phyloP scores from a whole-genome alignment of 2,113 vertebrate genomes.

The Arothron firmamentum region DNA sequence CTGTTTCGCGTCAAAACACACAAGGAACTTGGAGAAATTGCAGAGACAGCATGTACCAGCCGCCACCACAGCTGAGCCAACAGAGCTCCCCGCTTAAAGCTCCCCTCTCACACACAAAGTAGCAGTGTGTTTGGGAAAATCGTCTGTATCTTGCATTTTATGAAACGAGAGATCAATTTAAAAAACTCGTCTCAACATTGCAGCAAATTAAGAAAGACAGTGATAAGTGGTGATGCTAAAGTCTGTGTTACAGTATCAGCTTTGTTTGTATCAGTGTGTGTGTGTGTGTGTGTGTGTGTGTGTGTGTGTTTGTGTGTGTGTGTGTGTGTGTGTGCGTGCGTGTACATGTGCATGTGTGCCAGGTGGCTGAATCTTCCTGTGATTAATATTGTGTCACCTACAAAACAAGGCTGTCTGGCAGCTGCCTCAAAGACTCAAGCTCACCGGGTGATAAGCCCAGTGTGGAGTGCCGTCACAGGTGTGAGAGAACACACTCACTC shows the following conservation, averaged over 20 bases:
- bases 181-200: neutral
- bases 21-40: slow-evolving; percentile 45
- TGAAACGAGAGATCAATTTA: neutral
- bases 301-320: neutral
- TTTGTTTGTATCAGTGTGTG: neutral
- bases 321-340: neutral
- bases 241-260: neutral
- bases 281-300: slow-evolving; percentile 6
- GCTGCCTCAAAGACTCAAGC: slow-evolving; percentile 44
- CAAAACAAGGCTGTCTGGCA: slow-evolving; percentile 56
- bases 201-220: slow-evolving; percentile 24
- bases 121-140: slow-evolving; percentile 13
- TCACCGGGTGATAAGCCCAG: slow-evolving; percentile 20
- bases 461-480: slow-evolving; percentile 25
- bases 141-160: slow-evolving; percentile 31
- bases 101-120: neutral
- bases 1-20: slow-evolving; percentile 54
- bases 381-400: slow-evolving; percentile 59
- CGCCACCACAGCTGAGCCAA: slow-evolving; percentile 73
- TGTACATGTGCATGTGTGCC: neutral
- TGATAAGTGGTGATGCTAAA: slow-evolving; percentile 37
- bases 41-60: slow-evolving; percentile 61
- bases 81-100: slow-evolving; percentile 47
- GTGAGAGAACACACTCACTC: slow-evolving; percentile 7
- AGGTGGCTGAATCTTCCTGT: slow-evolving; percentile 52